A percentile compares a stretch with the other conserved stretches of the same genome.
Conservation (phyloP, 2,888 invertebrate species). For the Junonia oenone region DNA sequence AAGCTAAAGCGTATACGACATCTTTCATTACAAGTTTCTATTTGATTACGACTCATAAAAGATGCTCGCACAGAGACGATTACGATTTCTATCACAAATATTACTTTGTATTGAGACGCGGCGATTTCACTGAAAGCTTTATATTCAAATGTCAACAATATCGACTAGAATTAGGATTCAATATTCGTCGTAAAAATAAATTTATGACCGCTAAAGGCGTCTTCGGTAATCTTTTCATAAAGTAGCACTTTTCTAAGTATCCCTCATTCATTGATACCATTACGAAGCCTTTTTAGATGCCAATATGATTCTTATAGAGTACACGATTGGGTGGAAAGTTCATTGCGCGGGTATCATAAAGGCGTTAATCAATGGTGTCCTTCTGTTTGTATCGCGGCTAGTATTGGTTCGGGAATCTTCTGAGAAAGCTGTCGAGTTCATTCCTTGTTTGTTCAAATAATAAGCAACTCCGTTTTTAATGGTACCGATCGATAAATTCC, state of each 20-base stretch:
- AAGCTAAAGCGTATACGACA: conserved; percentile 61
- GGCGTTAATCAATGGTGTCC: conserved; percentile 67
- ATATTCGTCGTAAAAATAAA: conserved; percentile 33
- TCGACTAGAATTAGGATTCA: conserved; percentile 37
- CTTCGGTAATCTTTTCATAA: conserved; percentile 40
- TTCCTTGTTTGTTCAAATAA: conserved; percentile 60
- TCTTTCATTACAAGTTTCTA: conserved; percentile 78
- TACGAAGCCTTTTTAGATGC: conserved; percentile 30
- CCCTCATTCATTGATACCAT: conserved; percentile 50
- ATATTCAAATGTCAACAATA: conserved; percentile 33
- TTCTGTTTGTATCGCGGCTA: conserved; percentile 47
- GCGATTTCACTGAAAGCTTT: conserved; percentile 32
- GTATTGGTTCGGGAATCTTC: conserved; percentile 54
- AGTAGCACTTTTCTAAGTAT: conserved; percentile 43
- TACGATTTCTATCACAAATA: conserved; percentile 76
- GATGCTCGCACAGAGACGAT: conserved; percentile 64
- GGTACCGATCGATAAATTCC: conserved; percentile 51
- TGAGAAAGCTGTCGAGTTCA: conserved; percentile 54
- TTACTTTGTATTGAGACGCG: conserved; percentile 52
- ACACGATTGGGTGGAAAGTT: conserved; percentile 37
- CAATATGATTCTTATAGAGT: conserved; percentile 37
- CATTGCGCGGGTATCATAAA: conserved; percentile 38
- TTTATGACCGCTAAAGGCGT: conserved; percentile 36
- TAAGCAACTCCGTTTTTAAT: conserved; percentile 59
- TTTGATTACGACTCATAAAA: conserved; percentile 76